Evolutionary conservation across 2,797 vertebrate species (phyloP), one percentile per base, ranked within the genome.

Genomic region (Pangasius macronema): DNA sequence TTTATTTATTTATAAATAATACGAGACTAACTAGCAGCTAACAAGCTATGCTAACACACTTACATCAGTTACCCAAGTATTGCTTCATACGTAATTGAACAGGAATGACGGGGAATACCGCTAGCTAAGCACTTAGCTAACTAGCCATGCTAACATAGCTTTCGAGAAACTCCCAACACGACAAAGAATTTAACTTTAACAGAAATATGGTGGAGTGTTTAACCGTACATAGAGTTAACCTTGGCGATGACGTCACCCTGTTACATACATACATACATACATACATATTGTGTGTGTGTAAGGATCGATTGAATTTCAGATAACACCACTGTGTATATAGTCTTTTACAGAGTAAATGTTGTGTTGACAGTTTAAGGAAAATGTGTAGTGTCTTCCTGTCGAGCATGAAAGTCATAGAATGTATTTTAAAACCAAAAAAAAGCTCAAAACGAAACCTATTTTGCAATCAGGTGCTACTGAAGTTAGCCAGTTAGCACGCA

Each of bases 71-170:
- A 55, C 65, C 65, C 0, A 24, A 83, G 82, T 83, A 55, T 70
- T 70, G 82, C 82, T 68, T 83, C 82, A 83, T 70, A 84, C 88
- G 89, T 86, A 88, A 90, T 80, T 90, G 16, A 24, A 42, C 82
- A 73, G 90, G 90, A 91, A 87, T 86, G 88, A 91, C 82, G 91
- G 91, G 91, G 89, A 92, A 91, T 92, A 91, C 91, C 91, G 85
- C 89, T 77, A 81, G 84, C 86, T 76, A 42, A 57, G 51, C 11
- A 53, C 63, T 82, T 57, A 39, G 86, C 82, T 67, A 85, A 61
- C 68, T 85, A 51, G 53, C 65, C 53, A 82, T 76, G 86, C 81
- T 83, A 89, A 61, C 53, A 27, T 39, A 27, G 22, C 80, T 88
- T 59, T 51, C 13, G 3, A 36, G 1, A 33, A 49, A 49, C 55